Evolutionary conservation across 2,797 vertebrate species (phyloP), one percentile per base, ranked within the genome.

Genomic region (Sebastes paucispinis): DNA sequence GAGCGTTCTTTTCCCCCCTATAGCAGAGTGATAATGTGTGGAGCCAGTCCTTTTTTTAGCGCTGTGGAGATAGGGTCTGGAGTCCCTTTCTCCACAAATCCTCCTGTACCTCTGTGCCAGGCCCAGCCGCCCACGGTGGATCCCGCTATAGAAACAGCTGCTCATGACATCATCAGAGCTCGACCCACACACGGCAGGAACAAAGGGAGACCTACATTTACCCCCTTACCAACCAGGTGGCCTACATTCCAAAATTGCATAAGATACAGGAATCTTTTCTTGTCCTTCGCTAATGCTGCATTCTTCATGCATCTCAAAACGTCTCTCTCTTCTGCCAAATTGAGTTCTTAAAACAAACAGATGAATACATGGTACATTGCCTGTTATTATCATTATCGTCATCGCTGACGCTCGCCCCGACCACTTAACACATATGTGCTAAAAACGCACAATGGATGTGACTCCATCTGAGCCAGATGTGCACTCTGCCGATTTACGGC

Each of bases 331-430:
- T 74, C 74, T 81, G 81, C 80, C 78, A 87, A 88, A 86, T 82
- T 80, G 82, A 85, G 82, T 82, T 87, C 80, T 85, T 85, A 91
- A 94, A 90, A 86, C 90, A 93, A 93, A 94, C 87, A 89, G 84
- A 89, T 82, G 81, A 89, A 85, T 88, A 76, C 86, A 90, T 68
- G 86, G 81, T 88, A 88, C 91, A 90, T 89, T 85, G 80, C 77
- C 82, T 88, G 83, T 92, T 90, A 91, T 83, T 79, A 84, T 87
- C 86, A 81, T 86, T 79, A 80, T 68, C 82, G 71, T 90, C 86
- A 88, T 80, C 70, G 14, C 75, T 86, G 92, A 93, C 55, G 24
- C 77, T 89, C 70, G 24, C 77, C 82, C 70, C 81, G 55, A 81
- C 77, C 85, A 79, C 86, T 93, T 84, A 86, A 85, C 80, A 85